phyloP scores from a whole-genome alignment of 1,140 invertebrate species.

The Drosophila equinoxialis region DNA sequence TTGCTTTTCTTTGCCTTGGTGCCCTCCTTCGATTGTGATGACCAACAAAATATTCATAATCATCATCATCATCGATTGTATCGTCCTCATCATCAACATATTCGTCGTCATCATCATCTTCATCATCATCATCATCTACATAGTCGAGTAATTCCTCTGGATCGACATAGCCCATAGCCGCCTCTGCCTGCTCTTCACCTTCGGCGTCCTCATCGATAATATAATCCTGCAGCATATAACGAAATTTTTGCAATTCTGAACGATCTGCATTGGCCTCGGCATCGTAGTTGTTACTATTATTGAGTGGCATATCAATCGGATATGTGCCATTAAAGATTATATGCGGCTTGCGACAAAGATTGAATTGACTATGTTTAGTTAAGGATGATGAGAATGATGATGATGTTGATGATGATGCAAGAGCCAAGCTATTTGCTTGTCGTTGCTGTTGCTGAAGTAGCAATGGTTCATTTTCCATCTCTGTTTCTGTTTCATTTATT shows the following conservation, averaged over 20 bases:
- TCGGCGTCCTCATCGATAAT: constrained; percentile 69
- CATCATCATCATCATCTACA: constrained; percentile 40
- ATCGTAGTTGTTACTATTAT: constrained; percentile 71
- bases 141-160: constrained; percentile 46
- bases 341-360: constrained; percentile 49
- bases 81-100: not conserved
- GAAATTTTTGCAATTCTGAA: constrained; percentile 66
- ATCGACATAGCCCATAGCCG: constrained; percentile 52
- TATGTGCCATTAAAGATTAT: constrained; percentile 91
- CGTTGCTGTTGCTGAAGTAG: constrained; percentile 7
- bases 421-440: constrained; percentile 28
- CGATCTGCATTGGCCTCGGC: constrained; percentile 74
- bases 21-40: not conserved
- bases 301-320: constrained; percentile 88
- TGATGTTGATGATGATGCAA: not conserved
- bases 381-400: not conserved
- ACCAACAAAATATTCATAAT: constrained; percentile 12
- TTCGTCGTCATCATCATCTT: constrained; percentile 47
- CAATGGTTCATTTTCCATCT: constrained; percentile 31
- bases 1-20: not conserved
- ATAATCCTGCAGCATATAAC: constrained; percentile 68
- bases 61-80: constrained; percentile 35
- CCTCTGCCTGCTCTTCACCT: constrained; percentile 62
- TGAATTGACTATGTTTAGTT: constrained; percentile 9
- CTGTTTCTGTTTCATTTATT: constrained; percentile 62